Base-by-base conservation (phyloP, 2,113 vertebrate species). In the Sinocyclocheilus rhinocerous region DNA sequence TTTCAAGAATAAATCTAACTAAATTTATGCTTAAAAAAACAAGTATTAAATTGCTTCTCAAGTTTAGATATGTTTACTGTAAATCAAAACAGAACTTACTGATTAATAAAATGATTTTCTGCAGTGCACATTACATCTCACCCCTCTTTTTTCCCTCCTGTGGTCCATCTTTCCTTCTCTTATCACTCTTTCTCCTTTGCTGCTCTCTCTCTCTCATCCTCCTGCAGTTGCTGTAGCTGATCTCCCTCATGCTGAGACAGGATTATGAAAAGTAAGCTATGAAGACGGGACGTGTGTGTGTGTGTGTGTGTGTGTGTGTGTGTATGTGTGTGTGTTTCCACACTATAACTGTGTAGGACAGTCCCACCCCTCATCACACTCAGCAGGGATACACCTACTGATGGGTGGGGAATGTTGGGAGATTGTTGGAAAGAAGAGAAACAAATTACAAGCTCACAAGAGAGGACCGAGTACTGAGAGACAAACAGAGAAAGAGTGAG, bases 311-410 rank as follows among this genome's bases (percentile, higher is more conserved):
- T 42, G 63, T 48, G 84, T 42, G 82, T 33, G 77, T 81, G 79
- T 48, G 18, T 55, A 81, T 42, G 82, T 33, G 77, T 81, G 86
- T 59, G 81, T 42, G 63, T 48, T 73, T 84, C 80, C 59, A 69
- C 80, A 86, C 75, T 55, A 12, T 76, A 61, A 78, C 70, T 52
- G 84, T 87, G 88, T 78, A 84, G 80, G 85, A 87, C 83, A 88
- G 83, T 76, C 88, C 83, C 87, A 81, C 80, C 85, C 76, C 87
- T 88, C 86, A 77, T 89, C 87, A 72, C 84, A 76, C 84, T 84
- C 80, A 61, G 76, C 39, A 26, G 81, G 87, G 76, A 89, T 83
- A 88, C 89, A 88, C 87, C 89, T 90, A 90, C 87, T 85, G 57
- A 65, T 18, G 61, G 39, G 36, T 65, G 79, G 81, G 18, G 59